These are phyloP conservation scores for Hemicrepidius hirtus DNA, from an alignment of 2,888 invertebrate species.

Conservation along the genomic window DNA sequence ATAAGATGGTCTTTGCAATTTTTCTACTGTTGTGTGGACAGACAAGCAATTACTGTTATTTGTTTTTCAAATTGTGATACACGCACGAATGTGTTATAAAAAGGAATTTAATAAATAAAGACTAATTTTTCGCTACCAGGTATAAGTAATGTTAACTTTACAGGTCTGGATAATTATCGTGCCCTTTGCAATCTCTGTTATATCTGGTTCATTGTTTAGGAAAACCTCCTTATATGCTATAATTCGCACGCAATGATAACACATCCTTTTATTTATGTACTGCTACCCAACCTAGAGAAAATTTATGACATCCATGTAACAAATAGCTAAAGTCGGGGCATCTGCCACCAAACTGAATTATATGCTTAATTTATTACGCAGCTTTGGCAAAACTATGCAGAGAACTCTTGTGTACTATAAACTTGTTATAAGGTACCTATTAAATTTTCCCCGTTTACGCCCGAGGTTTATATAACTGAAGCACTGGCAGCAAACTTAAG, in stretches of 20 bases:
- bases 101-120: neutral
- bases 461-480: constrained; percentile 21
- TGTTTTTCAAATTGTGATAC: constrained; percentile 22
- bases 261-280: constrained; percentile 36
- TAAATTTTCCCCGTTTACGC: constrained; percentile 34
- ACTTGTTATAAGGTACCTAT: constrained; percentile 41
- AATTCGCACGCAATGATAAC: constrained; percentile 23
- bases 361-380: constrained; percentile 43
- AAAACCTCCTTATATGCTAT: constrained; percentile 5
- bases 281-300: constrained; percentile 27
- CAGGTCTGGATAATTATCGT: neutral
- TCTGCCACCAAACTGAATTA: constrained; percentile 37
- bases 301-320: constrained; percentile 39
- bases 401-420: constrained; percentile 40
- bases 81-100: neutral
- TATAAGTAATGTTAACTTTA: no score
- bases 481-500: constrained; percentile 10
- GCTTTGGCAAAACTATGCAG: constrained; percentile 44
- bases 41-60: constrained; percentile 25
- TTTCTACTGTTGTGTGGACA: constrained; percentile 15
- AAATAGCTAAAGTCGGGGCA: constrained; percentile 36
- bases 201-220: neutral
- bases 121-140: no score
- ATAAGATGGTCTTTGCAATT: constrained; percentile 27
- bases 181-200: neutral